Evolutionary conservation across 2,113 vertebrate species (phyloP).

Genomic region (Chlamydotis undulata): DNA sequence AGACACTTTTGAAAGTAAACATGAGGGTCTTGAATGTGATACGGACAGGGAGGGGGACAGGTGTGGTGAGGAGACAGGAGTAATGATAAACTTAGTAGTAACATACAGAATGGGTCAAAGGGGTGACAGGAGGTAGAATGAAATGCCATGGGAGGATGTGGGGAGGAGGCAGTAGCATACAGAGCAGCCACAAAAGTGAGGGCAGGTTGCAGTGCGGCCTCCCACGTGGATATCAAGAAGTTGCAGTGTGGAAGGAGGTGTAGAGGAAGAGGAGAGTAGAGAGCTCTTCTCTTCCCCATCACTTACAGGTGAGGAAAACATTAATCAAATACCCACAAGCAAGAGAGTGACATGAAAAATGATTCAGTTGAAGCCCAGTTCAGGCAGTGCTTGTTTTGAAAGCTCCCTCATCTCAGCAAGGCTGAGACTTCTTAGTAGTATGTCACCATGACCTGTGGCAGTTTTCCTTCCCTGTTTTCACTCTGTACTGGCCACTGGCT

Average conservation of each 20-base stretch:
- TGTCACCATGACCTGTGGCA: not conserved
- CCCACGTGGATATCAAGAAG: not conserved
- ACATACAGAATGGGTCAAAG: not conserved
- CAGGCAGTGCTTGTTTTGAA: not conserved
- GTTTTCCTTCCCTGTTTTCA: not conserved
- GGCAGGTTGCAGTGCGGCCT: not conserved
- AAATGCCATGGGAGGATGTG: not conserved
- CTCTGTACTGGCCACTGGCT: not conserved
- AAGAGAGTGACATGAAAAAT: not conserved
- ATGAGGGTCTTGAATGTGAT: not conserved
- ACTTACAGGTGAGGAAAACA: not conserved
- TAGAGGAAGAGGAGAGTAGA: not conserved
- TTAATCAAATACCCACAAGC: not conserved
- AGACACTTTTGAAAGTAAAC: conserved; percentile 22
- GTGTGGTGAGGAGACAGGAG: not conserved
- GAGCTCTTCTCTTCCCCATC: not conserved
- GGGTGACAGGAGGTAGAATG: not conserved
- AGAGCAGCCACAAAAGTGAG: not conserved
- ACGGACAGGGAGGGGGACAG: not conserved
- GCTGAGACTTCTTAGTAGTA: not conserved
- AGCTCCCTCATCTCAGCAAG: not conserved
- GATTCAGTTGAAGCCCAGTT: not conserved
- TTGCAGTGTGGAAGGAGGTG: not conserved
- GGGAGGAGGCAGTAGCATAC: not conserved
- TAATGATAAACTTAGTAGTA: not conserved